A percentile compares a stretch with the other conserved stretches of the same genome.
Conservation (phyloP, 2,888 invertebrate genomes). For the Cylloceria caligata region DNA sequence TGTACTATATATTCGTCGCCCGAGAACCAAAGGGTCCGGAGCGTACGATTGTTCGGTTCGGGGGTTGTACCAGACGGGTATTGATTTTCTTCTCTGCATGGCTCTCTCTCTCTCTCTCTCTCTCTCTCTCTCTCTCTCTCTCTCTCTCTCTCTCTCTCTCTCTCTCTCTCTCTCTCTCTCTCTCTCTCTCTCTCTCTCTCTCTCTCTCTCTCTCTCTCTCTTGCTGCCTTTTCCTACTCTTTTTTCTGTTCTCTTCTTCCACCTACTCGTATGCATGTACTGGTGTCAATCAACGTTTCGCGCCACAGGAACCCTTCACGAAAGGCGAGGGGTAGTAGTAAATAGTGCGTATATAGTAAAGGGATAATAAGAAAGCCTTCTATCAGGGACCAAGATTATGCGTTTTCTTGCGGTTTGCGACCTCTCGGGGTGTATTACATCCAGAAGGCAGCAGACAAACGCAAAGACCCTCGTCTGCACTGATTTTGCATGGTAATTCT, state of each 20-base stretch:
- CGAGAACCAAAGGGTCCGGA: slow-evolving; percentile 8
- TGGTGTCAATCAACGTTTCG: slow-evolving; percentile 20
- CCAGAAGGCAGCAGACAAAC: not conserved
- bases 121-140: too few species aligned
- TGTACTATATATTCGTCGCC: slow-evolving; percentile 17
- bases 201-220: slow-evolving; percentile 41
- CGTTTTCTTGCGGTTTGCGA: not conserved
- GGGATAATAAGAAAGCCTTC: slow-evolving; percentile 15
- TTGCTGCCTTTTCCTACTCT: too few species aligned
- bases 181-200: too few species aligned
- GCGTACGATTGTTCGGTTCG: slow-evolving; percentile 13
- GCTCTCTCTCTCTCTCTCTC: slow-evolving; percentile 9
- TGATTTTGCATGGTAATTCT: not conserved
- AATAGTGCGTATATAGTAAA: slow-evolving; percentile 9
- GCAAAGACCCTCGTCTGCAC: not conserved
- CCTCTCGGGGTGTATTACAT: not conserved
- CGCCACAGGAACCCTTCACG: slow-evolving; percentile 30
- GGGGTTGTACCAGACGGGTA: slow-evolving; percentile 55
- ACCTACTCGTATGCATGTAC: not conserved
- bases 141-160: too few species aligned
- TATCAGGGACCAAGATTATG: slow-evolving; percentile 1
- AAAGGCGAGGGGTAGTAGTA: not conserved
- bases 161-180: too few species aligned
- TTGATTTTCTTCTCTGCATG: slow-evolving; percentile 59
- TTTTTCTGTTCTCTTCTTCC: not conserved